Conservation (phyloP, 2,113 vertebrate species). For the Periophthalmus modestus region DNA sequence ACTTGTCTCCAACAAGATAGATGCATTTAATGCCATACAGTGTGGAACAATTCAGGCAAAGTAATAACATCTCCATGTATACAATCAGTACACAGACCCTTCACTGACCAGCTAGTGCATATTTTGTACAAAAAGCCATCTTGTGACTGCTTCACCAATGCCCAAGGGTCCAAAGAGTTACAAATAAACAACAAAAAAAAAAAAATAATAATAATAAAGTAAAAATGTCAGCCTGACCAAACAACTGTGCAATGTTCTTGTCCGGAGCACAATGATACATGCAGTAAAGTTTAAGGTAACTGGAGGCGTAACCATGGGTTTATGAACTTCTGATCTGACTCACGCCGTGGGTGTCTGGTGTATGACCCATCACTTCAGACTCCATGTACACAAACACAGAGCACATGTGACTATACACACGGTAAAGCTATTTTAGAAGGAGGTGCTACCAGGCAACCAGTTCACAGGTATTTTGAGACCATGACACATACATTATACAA, state of each 20-base stretch:
- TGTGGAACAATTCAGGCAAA: too few species aligned
- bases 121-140: too few species aligned
- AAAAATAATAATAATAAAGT: neutral
- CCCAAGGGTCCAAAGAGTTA: neutral
- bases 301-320: neutral
- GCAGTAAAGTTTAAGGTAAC: constrained; percentile 2
- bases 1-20: too few species aligned
- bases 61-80: too few species aligned
- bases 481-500: neutral
- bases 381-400: constrained; percentile 17
- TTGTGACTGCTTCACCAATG: too few species aligned
- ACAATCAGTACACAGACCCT: too few species aligned
- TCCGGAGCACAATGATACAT: constrained; percentile 19
- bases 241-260: neutral
- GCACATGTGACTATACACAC: neutral
- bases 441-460: neutral
- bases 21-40: too few species aligned
- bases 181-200: neutral
- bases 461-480: neutral
- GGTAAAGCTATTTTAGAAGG: neutral
- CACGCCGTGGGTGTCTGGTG: constrained; percentile 6
- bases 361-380: neutral
- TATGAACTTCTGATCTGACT: constrained; percentile 26
- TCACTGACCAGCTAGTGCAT: too few species aligned
- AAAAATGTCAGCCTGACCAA: neutral